Evolutionary conservation across 2,888 invertebrate species (phyloP).

Genomic region (Andrena trimmerana): DNA sequence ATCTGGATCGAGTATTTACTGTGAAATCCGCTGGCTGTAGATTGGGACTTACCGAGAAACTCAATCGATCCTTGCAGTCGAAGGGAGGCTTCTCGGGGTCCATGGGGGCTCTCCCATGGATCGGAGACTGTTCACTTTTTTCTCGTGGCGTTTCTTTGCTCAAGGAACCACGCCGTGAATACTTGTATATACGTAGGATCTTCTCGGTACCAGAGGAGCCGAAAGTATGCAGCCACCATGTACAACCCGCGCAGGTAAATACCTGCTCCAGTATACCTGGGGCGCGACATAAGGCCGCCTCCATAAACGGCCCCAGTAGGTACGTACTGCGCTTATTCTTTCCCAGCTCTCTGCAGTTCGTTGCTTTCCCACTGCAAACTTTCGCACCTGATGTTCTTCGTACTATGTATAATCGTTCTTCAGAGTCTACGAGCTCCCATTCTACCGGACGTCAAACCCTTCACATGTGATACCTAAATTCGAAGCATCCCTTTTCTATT

Average conservation of each 20-base stretch:
- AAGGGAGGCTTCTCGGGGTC: conserved; percentile 26
- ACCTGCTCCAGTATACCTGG: conserved; percentile 68
- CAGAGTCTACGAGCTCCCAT: too few relatives aligned
- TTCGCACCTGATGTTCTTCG: not conserved
- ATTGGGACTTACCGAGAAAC: conserved; percentile 12
- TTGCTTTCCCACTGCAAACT: conserved; percentile 8
- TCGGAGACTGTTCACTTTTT: conserved; percentile 33
- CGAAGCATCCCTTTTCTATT: too few relatives aligned
- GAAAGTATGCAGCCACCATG: conserved; percentile 70
- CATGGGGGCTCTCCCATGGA: conserved; percentile 31
- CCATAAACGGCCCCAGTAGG: conserved; percentile 59
- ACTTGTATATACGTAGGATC: conserved; percentile 52
- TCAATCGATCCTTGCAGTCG: conserved; percentile 30
- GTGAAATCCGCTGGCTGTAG: not conserved
- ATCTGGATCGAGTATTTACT: not conserved
- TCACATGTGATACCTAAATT: too few relatives aligned
- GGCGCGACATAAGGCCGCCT: conserved; percentile 60
- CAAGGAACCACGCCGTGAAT: conserved; percentile 59
- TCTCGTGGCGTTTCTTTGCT: conserved; percentile 41
- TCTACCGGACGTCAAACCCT: too few relatives aligned
- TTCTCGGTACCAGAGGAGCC: conserved; percentile 53
- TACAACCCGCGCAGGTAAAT: conserved; percentile 69
- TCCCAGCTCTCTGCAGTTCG: conserved; percentile 18
- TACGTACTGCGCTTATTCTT: conserved; percentile 60
- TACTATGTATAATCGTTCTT: too few relatives aligned